phyloP scores from a whole-genome alignment of 2,888 invertebrate species.

The Mycalesis mineus region DNA sequence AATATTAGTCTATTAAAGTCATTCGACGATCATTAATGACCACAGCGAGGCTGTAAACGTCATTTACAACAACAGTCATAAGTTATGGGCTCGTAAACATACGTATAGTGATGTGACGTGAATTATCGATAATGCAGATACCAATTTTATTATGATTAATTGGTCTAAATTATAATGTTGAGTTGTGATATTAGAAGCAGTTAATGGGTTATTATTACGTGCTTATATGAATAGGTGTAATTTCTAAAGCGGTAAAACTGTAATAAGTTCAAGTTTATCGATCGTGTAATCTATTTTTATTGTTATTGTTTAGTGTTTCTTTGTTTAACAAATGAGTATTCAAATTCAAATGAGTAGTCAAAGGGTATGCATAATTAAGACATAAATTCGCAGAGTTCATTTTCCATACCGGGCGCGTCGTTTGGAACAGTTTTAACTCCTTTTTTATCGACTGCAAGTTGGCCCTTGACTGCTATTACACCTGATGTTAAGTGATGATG shows the following conservation, averaged over 20 bases:
- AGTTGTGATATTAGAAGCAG: slow-evolving; percentile 6
- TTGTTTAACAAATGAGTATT: too few species aligned
- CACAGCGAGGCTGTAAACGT: slow-evolving; percentile 56
- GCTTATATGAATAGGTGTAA: slow-evolving; percentile 1
- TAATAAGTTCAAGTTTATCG: slow-evolving; percentile 1
- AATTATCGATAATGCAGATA: slow-evolving; percentile 24
- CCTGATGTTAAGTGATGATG: too few species aligned
- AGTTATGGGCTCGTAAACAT: slow-evolving; percentile 61
- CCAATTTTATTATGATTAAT: slow-evolving; percentile 26
- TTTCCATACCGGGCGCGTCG: too few species aligned
- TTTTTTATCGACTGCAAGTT: too few species aligned
- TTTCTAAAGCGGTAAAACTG: not conserved
- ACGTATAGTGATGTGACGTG: slow-evolving; percentile 45
- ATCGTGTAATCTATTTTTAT: not conserved
- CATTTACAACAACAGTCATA: slow-evolving; percentile 51
- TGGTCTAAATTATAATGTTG: slow-evolving; percentile 20
- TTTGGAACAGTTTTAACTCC: too few species aligned
- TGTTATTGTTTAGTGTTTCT: not conserved
- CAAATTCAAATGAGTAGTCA: too few species aligned
- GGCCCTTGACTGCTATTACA: too few species aligned
- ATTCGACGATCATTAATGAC: slow-evolving; percentile 54
- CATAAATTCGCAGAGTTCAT: too few species aligned
- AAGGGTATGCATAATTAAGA: too few species aligned
- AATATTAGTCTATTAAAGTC: slow-evolving; percentile 51
- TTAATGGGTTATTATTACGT: slow-evolving; percentile 11